A percentile compares a stretch with the other conserved stretches of the same genome.
These are phyloP conservation scores for Punctoribates punctum DNA, from an alignment of 2,888 invertebrate genomes.

Conservation along the genomic window DNA sequence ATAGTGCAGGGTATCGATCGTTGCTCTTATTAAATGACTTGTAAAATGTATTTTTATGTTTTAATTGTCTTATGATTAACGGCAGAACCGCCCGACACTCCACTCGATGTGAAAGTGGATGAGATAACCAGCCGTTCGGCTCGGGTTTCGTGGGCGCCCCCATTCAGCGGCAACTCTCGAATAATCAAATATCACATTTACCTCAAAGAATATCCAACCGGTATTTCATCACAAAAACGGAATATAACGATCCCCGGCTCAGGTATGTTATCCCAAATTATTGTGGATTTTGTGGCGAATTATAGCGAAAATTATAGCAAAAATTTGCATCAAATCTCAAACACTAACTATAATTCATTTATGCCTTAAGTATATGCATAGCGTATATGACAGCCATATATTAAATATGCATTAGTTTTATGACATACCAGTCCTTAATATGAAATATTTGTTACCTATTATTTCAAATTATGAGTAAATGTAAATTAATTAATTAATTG, in stretches of 20 bases:
- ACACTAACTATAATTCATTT: background rate
- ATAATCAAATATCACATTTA: conserved; percentile 44
- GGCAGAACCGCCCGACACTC: conserved; percentile 79
- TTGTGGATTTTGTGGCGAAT: conserved; percentile 52
- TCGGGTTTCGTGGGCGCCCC: conserved; percentile 82
- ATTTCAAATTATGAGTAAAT: conserved; percentile 17
- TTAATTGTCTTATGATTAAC: background rate
- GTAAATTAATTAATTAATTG: background rate
- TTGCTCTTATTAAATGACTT: background rate
- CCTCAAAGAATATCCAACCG: conserved; percentile 41
- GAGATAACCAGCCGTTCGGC: conserved; percentile 79
- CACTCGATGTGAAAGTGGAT: conserved; percentile 75
- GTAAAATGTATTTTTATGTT: background rate
- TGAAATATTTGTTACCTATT: conserved; percentile 14
- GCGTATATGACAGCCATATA: conserved; percentile 1
- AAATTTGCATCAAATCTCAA: conserved; percentile 5
- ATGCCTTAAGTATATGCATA: background rate
- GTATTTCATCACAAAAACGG: conserved; percentile 14
- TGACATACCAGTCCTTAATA: conserved; percentile 1
- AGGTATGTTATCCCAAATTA: conserved; percentile 57
- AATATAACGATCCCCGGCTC: conserved; percentile 49
- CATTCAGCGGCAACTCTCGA: conserved; percentile 56
- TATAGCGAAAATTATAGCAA: background rate
- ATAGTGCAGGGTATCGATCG: conserved; percentile 71
- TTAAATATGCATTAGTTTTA: conserved; percentile 14